These are phyloP conservation scores for Chrysodeixis includens DNA, from an alignment of 2,888 invertebrate genomes.

Conservation along the genomic window DNA sequence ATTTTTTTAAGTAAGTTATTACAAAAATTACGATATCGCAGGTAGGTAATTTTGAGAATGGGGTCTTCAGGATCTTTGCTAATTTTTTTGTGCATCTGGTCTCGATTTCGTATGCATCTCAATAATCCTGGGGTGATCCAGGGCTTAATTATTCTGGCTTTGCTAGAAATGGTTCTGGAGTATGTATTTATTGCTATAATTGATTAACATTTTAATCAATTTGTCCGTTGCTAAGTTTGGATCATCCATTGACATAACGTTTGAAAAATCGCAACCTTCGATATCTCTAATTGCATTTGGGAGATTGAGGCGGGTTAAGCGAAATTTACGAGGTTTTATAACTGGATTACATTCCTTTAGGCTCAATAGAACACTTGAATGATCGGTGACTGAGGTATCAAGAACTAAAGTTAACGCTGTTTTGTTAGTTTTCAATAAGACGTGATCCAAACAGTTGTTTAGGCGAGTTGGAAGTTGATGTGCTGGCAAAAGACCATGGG, in stretches of 20 bases:
- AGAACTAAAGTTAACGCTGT: not conserved
- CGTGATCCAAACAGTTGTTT: constrained; percentile 7
- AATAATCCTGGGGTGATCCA: too few relatives aligned
- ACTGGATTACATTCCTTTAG: not conserved
- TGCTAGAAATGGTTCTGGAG: not conserved
- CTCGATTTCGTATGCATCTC: too few relatives aligned
- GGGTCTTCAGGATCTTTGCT: not conserved
- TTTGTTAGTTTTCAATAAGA: not conserved
- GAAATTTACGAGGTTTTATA: not conserved
- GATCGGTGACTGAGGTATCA: too few relatives aligned
- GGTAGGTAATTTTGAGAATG: not conserved
- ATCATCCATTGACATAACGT: not conserved
- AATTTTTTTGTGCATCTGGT: constrained; percentile 1
- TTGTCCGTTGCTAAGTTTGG: not conserved
- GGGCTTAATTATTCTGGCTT: not conserved
- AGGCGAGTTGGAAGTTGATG: not conserved
- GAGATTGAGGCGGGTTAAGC: not conserved
- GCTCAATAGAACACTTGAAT: not conserved
- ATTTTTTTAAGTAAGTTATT: constrained; percentile 1
- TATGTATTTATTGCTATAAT: not conserved
- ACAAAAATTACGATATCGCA: constrained; percentile 3
- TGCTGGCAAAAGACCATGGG: too few relatives aligned
- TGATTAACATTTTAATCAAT: not conserved
- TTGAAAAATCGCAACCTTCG: not conserved
- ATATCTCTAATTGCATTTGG: not conserved